Evolutionary conservation across 2,888 invertebrate genomes (phyloP).

Genomic region (Meghimatium bilineatum): DNA sequence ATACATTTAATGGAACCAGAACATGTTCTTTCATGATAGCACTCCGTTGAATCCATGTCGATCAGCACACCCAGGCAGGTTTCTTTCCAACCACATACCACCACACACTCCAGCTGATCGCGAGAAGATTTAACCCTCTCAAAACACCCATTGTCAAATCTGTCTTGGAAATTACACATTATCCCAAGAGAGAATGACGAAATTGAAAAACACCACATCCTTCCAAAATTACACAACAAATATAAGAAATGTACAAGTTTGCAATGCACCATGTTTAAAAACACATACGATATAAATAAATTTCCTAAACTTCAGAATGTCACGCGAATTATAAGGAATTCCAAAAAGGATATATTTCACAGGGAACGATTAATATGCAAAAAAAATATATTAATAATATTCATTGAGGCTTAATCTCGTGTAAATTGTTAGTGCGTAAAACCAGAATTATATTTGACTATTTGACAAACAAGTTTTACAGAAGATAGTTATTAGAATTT

Average conservation of each 20-base stretch:
- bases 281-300: neutral
- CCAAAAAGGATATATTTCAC: neutral
- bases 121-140: neutral
- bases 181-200: neutral
- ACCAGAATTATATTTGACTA: too few species aligned
- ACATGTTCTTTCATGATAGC: neutral
- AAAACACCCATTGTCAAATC: neutral
- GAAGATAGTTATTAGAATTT: neutral
- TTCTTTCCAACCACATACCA: neutral
- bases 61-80: neutral
- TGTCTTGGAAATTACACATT: conserved; percentile 15
- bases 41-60: neutral
- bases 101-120: neutral
- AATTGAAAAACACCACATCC: neutral
- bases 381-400: neutral
- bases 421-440: neutral
- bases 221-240: neutral
- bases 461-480: neutral
- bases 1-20: neutral
- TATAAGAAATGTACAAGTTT: neutral
- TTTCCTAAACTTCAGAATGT: neutral
- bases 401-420: neutral
- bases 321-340: neutral
- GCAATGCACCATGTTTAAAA: neutral
- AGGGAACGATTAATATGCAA: neutral